A percentile compares a stretch with the other conserved stretches of the same genome.
Evolutionary conservation across 2,888 invertebrate species (phyloP).

Genomic region (Acleris holmiana): DNA sequence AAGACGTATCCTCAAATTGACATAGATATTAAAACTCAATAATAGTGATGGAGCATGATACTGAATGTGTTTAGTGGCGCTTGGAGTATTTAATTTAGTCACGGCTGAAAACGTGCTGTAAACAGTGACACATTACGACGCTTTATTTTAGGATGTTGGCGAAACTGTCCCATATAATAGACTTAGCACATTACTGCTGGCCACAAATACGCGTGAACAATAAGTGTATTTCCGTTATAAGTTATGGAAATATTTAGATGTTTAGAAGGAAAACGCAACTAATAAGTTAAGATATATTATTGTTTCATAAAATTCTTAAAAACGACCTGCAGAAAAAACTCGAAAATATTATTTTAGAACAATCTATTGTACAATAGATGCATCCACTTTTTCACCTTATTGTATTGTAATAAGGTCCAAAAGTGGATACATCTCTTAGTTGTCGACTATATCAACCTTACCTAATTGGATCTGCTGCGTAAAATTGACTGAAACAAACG

Average conservation of each 20-base stretch:
- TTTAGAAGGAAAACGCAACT: neutral
- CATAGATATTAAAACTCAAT: too few relatives aligned
- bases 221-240: slow-evolving; percentile 6
- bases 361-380: too few relatives aligned
- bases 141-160: slow-evolving; percentile 27
- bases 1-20: too few relatives aligned
- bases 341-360: too few relatives aligned
- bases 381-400: too few relatives aligned
- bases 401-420: too few relatives aligned
- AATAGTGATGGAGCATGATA: too few relatives aligned
- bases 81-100: slow-evolving; percentile 7
- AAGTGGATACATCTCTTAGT: too few relatives aligned
- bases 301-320: too few relatives aligned
- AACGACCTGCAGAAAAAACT: too few relatives aligned
- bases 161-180: slow-evolving; percentile 26
- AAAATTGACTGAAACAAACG: neutral
- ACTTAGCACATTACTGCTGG: slow-evolving; percentile 21
- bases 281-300: neutral
- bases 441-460: too few relatives aligned
- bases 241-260: neutral
- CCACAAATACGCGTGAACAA: slow-evolving; percentile 18
- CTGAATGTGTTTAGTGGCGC: slow-evolving; percentile 15
- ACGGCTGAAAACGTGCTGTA: slow-evolving; percentile 26
- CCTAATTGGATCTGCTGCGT: too few relatives aligned
- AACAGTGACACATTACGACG: slow-evolving; percentile 24